Evolutionary conservation across 1,140 invertebrate species (phyloP), one percentile per base, ranked within the genome.

Genomic region (Ceratina australensis): DNA sequence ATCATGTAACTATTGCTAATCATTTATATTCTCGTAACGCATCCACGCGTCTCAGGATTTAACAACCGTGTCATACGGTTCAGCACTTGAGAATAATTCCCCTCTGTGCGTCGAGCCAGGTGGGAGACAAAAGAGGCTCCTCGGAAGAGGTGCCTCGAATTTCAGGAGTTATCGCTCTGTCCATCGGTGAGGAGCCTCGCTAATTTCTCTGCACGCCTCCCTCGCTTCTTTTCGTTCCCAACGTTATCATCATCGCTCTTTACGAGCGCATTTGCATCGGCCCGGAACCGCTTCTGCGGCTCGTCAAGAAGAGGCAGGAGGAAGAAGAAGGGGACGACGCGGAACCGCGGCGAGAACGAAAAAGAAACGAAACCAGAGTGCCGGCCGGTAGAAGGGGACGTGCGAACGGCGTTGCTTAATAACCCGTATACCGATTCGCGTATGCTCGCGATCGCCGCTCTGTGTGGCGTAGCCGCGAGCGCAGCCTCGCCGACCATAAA

Each of bases 341-440:
- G n/a, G n/a, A n/a, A n/a, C n/a, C n/a, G n/a, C n/a, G 54, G 71
- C 22, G 79, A 72, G 57, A 72, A 78, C 22, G 71, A 77, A 83
- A 64, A 79, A 76, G 54, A 66, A 72, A 22, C 26, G 64, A 54
- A 69, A 74, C 18, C 13, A n/a, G 7, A 15, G 28, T 7, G 2
- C 4, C 13, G 22, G 7, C 1, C 5, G 63, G 33, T 3, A 83
- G 67, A 67, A 79, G 66, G 60, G 83, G 86, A 88, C 87, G 89
- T 88, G 89, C 86, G 88, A 90, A 87, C 87, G 82, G 68, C 78
- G 86, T 89, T 89, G 88, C 87, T 90, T 89, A 90, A 90, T 90
- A 90, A 91, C 80, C 86, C 83, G 83, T 88, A 80, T 79, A 78
- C 82, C 57, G 64, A 81, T 81, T 72, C 64, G 68, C 63, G 67